Evolutionary conservation across 53 echinoderm and acorn worm species (phyloP), one percentile per base, ranked within the genome.

Genomic region (Crossaster papposus): DNA sequence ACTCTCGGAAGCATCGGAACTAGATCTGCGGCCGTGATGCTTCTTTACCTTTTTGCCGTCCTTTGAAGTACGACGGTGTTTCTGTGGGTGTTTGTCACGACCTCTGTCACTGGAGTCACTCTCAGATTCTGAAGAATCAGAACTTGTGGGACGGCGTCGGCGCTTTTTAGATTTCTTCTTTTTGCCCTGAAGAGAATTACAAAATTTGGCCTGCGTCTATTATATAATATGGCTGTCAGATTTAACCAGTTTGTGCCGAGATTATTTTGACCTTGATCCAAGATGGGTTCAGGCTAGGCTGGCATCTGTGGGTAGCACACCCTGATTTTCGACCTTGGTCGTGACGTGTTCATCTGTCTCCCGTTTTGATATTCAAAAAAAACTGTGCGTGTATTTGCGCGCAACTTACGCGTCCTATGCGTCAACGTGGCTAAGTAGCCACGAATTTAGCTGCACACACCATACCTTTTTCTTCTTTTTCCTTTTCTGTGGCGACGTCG

Each of bases 391-490:
- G n/a, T n/a, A n/a, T n/a, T n/a, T n/a, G n/a, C n/a, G n/a, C n/a
- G n/a, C n/a, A n/a, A n/a, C n/a, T n/a, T n/a, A n/a, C n/a, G n/a
- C n/a, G n/a, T n/a, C n/a, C n/a, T n/a, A n/a, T n/a, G n/a, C n/a
- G n/a, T n/a, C n/a, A n/a, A n/a, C n/a, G n/a, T n/a, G n/a, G n/a
- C n/a, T n/a, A n/a, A n/a, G n/a, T 44, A 7, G 44, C 9, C 44
- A 44, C 9, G 44, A 44, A 1, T 44, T 7, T 7, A 44, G 44
- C 1, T 44, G 44, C 44, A 44, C 9, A 9, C 44, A 72, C 4
- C 37, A 31, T 50, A 91, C 93, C 82, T 93, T 93, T 92, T 92
- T 94, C 89, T 88, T 92, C 80, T 93, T 90, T 54, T 92, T 94
- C 74, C 90, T 90, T 64, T 89, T 90, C 30, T 75, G 82, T 6